Conservation (phyloP, 2,888 invertebrate species). For the Dasysyrphus albostriatus region DNA sequence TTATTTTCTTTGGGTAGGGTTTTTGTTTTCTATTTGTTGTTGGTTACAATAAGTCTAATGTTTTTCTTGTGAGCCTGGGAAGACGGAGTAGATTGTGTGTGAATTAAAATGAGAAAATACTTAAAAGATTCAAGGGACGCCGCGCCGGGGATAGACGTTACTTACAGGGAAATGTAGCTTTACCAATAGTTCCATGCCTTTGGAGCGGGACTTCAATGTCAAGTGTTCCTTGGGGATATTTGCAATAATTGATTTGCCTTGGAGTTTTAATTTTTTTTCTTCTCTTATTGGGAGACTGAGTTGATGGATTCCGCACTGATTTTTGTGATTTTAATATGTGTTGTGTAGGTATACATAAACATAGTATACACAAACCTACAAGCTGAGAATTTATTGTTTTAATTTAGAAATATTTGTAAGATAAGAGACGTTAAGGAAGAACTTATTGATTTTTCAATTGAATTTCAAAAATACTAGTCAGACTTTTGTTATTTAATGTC, state of each 20-base stretch:
- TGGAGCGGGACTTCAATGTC: constrained; percentile 58
- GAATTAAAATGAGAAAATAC: constrained; percentile 47
- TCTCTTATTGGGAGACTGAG: constrained; percentile 13
- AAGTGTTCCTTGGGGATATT: constrained; percentile 55
- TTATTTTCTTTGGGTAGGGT: constrained; percentile 36
- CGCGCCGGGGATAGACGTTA: neutral
- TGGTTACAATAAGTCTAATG: constrained; percentile 29
- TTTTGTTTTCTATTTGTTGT: constrained; percentile 22
- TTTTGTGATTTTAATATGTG: neutral
- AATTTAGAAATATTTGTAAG: constrained; percentile 1
- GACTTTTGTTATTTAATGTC: neutral
- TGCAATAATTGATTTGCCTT: constrained; percentile 50
- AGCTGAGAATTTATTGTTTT: constrained; percentile 6
- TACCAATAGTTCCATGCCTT: constrained; percentile 19
- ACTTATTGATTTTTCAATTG: neutral
- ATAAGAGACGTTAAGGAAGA: neutral
- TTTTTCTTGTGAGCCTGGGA: constrained; percentile 21
- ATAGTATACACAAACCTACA: neutral
- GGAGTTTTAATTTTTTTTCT: constrained; percentile 4
- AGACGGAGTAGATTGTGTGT: constrained; percentile 48
- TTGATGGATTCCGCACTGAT: constrained; percentile 23
- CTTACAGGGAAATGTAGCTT: neutral
- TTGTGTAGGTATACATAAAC: neutral
- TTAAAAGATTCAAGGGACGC: constrained; percentile 25
- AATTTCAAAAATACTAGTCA: neutral